Percentiles rank a stretch among this genome's conserved stretches.
Conservation (phyloP, 2,888 invertebrate species). For the Copidosoma aretas region DNA sequence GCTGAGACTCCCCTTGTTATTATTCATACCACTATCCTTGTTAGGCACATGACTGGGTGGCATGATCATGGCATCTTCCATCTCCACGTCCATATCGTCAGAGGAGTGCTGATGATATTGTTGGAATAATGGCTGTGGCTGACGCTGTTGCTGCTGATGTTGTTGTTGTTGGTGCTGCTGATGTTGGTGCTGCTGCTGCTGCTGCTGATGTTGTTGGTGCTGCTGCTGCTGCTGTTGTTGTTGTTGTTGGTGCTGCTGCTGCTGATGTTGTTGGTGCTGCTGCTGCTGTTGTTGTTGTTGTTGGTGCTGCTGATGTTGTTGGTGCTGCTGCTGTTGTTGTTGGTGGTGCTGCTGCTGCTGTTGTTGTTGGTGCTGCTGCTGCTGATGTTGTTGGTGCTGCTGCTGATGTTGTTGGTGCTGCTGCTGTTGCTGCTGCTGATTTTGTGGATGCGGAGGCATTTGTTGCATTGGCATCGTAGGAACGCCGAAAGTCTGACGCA, state of each 20-base stretch:
- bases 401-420: conserved; percentile 40
- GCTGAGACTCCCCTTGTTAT: conserved; percentile 56
- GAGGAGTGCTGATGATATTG: conserved; percentile 62
- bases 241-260: neutral
- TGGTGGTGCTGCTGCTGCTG: conserved; percentile 48
- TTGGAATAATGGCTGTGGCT: conserved; percentile 33
- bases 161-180: conserved; percentile 49
- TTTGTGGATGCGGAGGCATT: conserved; percentile 49
- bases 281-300: conserved; percentile 45
- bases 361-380: conserved; percentile 53
- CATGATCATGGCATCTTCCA: conserved; percentile 67
- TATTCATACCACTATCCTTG: conserved; percentile 15
- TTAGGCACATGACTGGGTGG: conserved; percentile 46
- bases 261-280: conserved; percentile 52
- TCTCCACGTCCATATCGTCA: conserved; percentile 83
- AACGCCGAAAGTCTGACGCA: conserved; percentile 59
- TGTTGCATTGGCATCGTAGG: conserved; percentile 56
- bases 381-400: conserved; percentile 43
- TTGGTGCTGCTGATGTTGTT: conserved; percentile 24
- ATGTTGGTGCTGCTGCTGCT: conserved; percentile 53
- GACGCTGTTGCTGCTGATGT: conserved; percentile 47
- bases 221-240: conserved; percentile 40
- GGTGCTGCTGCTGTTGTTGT: conserved; percentile 51
- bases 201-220: conserved; percentile 44
- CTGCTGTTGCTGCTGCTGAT: conserved; percentile 44